phyloP scores from a whole-genome alignment of 1,140 invertebrate species.

The Copidosoma floridanum region DNA sequence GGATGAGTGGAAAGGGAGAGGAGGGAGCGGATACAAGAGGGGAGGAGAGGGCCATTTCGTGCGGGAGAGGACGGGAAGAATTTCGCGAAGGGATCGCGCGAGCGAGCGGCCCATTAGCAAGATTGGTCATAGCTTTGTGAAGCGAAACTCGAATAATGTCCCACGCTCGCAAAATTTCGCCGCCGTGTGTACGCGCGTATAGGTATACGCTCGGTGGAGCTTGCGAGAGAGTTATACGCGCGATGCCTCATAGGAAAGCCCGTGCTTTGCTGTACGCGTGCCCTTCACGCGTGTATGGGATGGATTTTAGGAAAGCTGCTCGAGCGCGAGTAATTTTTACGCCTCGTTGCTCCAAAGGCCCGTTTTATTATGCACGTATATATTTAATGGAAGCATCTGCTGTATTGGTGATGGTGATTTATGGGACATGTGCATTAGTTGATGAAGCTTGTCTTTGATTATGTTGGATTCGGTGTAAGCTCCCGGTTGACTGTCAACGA shows the following conservation, averaged over 20 bases:
- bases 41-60: not conserved
- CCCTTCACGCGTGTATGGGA: too few relatives aligned
- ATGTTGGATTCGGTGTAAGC: too few relatives aligned
- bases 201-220: not conserved
- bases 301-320: not conserved
- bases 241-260: slow-evolving; percentile 14
- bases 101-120: slow-evolving; percentile 44
- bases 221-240: too few relatives aligned
- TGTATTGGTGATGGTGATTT: too few relatives aligned
- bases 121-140: slow-evolving; percentile 45
- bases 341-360: slow-evolving; percentile 17
- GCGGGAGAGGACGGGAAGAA: not conserved
- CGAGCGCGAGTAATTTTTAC: slow-evolving; percentile 19
- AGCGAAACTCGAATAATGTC: slow-evolving; percentile 37
- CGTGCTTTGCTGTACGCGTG: too few relatives aligned
- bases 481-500: too few relatives aligned
- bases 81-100: not conserved
- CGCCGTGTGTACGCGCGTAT: too few relatives aligned
- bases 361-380: too few relatives aligned
- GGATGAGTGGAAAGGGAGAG: not conserved
- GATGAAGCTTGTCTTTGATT: too few relatives aligned
- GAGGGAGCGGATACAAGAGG: not conserved
- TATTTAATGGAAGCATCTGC: too few relatives aligned
- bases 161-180: slow-evolving; percentile 24
- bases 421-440: too few relatives aligned